Evolutionary conservation across 2,888 invertebrate genomes (phyloP), one percentile per base, ranked within the genome.

Genomic region (Lampropteryx suffumata): DNA sequence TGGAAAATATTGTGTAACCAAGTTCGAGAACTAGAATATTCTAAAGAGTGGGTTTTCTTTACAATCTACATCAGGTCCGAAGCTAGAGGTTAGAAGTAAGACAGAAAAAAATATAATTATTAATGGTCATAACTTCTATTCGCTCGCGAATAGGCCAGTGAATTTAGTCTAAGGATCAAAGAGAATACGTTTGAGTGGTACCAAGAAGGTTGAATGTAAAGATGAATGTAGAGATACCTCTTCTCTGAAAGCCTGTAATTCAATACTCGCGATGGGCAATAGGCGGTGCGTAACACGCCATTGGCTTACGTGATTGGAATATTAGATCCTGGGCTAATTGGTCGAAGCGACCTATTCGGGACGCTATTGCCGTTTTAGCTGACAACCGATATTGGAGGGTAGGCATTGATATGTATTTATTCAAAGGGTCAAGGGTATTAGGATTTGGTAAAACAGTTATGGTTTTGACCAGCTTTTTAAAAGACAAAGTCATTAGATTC

Each of bases 291-390:
- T 73, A 71, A 72, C 73, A 69, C 64, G 67, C 68, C 67, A 71
- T 65, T 57, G 65, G 68, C 34, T 63, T 70, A 78, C 82, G 83
- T 80, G 82, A 67, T 66, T 64, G 55, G 79, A 73, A 73, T 76
- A 67, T 64, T 65, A 64, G 65, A 67, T 61, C 61, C 60, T 50
- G 49, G 50, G 66, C 65, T 75, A 75, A 76, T 74, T 76, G 69
- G 58, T 62, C 59, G 55, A 69, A 65, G 62, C 40, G 55, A 35
- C 54, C 53, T 43, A 50, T 40, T 53, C 57, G 37, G 52, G 37
- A 42, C 55, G 56, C 51, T 55, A 61, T 57, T 61, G 61, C 48
- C 58, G 39, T 55, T 60, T 61, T 57, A 44, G 45, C 56, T 53
- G 56, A 57, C 59, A 50, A 48, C 47, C 43, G 36, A 46, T 59